Base-by-base conservation (phyloP, 2,797 vertebrate species). In the Erethizon dorsatum region DNA sequence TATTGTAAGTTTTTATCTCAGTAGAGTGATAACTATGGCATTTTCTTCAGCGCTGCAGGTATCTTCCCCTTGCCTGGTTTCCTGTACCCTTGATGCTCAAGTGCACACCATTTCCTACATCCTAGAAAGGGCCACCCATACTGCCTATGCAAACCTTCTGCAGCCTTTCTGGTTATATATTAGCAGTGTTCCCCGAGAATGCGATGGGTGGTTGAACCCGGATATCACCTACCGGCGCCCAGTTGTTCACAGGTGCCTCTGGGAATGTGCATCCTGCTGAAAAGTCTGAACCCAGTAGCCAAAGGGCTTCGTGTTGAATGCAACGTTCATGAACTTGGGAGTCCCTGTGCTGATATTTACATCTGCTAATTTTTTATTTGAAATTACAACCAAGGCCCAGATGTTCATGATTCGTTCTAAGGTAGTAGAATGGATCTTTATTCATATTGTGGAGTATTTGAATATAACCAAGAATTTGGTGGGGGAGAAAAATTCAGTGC, bases 331-430 rank as follows among this genome's bases (percentile, higher is more conserved):
- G 26, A 59, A 88, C 54, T 94, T 47, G 14, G 89, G 88, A 94
- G 95, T 80, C 26, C 56, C 6, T 95, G 90, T 83, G 65, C 65
- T 92, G 84, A 95, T 45, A 24, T 90, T 96, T 96, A 85, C 97
- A 97, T 94, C 83, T 54, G 2, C 37, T 90, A 26, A 15, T 77
- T 73, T 84, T 1, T 2, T 63, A 87, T 91, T 73, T 24, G 37
- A 93, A 96, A 71, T 87, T 54, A 95, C 82, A 75, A 93, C 20
- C 73, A 75, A 75, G 26, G 73, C 2, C 24, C 45, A 31, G 28
- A 85, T 91, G 47, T 69, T 94, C 71, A 69, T 92, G 56, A 93
- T 63, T 11, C 97, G 77, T 97, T 96, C 94, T 90, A 80, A 91
- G 67, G 80, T 28, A 73, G 6, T 59, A 92, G 87, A 95, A 41